These are phyloP conservation scores for Drosophila bunnanda DNA, from an alignment of 2,888 invertebrate species.

Conservation along the genomic window DNA sequence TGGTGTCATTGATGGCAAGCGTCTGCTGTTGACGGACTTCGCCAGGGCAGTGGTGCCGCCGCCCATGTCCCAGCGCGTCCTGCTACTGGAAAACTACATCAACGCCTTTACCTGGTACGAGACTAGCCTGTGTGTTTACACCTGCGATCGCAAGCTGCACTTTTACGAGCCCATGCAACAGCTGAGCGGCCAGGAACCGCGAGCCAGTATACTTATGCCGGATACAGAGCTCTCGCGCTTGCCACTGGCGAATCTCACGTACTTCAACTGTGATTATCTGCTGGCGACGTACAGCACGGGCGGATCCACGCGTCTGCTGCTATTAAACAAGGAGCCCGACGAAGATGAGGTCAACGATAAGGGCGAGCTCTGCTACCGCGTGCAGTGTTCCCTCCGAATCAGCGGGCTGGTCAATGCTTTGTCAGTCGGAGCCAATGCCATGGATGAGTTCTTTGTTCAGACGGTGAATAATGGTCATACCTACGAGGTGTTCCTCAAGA, in stretches of 20 bases:
- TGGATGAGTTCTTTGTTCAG: slow-evolving; percentile 58
- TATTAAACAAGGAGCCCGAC: slow-evolving; percentile 28
- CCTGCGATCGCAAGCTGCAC: slow-evolving; percentile 56
- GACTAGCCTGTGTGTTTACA: slow-evolving; percentile 64
- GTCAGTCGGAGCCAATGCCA: slow-evolving; percentile 19
- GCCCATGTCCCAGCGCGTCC: slow-evolving; percentile 89
- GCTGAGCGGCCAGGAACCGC: neutral
- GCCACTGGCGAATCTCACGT: slow-evolving; percentile 52
- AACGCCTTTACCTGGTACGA: slow-evolving; percentile 85
- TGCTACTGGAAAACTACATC: slow-evolving; percentile 86
- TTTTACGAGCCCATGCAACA: slow-evolving; percentile 31
- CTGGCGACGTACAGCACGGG: slow-evolving; percentile 53
- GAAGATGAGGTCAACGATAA: slow-evolving; percentile 13
- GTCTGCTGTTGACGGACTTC: slow-evolving; percentile 90
- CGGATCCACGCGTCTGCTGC: slow-evolving; percentile 35
- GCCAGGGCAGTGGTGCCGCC: slow-evolving; percentile 91
- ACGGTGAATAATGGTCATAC: slow-evolving; percentile 50
- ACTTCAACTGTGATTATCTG: slow-evolving; percentile 36
- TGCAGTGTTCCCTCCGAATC: slow-evolving; percentile 38
- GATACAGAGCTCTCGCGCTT: slow-evolving; percentile 30
- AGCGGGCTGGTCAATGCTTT: slow-evolving; percentile 58
- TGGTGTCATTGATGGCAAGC: slow-evolving; percentile 91
- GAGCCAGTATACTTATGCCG: slow-evolving; percentile 22
- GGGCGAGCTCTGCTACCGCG: slow-evolving; percentile 19
- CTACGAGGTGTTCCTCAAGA: slow-evolving; percentile 43